Conservation (phyloP, 2,113 vertebrate species). For the Fulica atra region DNA sequence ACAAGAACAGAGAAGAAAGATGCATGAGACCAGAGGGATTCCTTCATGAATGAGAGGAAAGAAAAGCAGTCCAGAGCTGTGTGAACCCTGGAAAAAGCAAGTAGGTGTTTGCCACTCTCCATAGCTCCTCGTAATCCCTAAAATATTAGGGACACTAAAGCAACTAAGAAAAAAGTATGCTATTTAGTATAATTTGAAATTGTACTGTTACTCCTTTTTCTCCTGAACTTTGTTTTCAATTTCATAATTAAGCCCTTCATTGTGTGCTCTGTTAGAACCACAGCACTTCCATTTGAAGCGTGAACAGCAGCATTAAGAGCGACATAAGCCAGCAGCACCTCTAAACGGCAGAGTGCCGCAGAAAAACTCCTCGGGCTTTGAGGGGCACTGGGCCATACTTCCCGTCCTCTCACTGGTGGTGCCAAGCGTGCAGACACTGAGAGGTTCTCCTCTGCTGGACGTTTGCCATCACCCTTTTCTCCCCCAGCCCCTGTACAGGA, state of each 20-base stretch:
- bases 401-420: not conserved
- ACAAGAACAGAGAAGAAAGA: not conserved
- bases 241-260: not conserved
- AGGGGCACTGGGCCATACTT: not conserved
- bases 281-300: not conserved
- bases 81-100: not conserved
- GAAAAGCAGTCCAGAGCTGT: not conserved
- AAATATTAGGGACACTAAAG: not conserved
- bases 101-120: not conserved
- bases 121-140: not conserved
- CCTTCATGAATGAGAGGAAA: not conserved
- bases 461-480: not conserved
- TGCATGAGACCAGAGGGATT: not conserved
- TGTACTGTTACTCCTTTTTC: not conserved
- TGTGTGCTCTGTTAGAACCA: not conserved
- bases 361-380: not conserved
- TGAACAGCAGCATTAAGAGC: not conserved
- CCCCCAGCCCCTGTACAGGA: not conserved
- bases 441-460: not conserved
- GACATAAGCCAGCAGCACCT: not conserved
- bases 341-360: not conserved
- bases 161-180: not conserved
- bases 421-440: not conserved
- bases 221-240: not conserved
- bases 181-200: not conserved